These are phyloP conservation scores for Arothron firmamentum DNA, from an alignment of 2,113 vertebrate species.

Conservation along the genomic window DNA sequence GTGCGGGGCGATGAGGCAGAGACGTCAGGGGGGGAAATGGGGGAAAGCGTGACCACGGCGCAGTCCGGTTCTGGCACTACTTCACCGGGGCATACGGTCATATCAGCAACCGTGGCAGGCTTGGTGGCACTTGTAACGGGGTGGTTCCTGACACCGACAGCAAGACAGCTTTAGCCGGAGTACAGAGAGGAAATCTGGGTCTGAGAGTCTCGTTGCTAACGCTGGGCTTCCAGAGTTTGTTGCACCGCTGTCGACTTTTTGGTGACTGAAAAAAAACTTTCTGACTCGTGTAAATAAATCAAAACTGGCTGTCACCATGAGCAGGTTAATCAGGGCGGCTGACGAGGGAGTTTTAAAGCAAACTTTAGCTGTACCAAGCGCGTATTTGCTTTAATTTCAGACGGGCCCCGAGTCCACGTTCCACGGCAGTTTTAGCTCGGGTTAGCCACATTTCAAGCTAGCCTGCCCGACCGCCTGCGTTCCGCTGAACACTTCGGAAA, in stretches of 20 bases:
- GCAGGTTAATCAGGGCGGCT: neutral
- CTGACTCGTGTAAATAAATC: neutral
- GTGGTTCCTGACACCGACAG: neutral
- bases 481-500: conserved; percentile 42
- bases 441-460: conserved; percentile 63
- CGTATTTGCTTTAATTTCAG: neutral
- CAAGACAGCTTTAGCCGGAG: neutral
- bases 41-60: conserved; percentile 41
- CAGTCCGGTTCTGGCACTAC: conserved; percentile 34
- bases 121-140: neutral
- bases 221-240: conserved; percentile 36
- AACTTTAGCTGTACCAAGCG: neutral
- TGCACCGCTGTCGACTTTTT: conserved; percentile 36
- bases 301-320: rapidly evolving
- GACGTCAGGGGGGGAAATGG: neutral
- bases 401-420: conserved; percentile 54
- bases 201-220: conserved; percentile 10
- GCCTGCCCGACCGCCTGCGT: conserved; percentile 43
- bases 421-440: conserved; percentile 42
- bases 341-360: neutral
- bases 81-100: conserved; percentile 8
- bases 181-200: neutral
- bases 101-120: neutral
- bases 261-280: conserved; percentile 54
- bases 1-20: neutral